Evolutionary conservation across 1,140 invertebrate species (phyloP).

Genomic region (Chymomyza costata): DNA sequence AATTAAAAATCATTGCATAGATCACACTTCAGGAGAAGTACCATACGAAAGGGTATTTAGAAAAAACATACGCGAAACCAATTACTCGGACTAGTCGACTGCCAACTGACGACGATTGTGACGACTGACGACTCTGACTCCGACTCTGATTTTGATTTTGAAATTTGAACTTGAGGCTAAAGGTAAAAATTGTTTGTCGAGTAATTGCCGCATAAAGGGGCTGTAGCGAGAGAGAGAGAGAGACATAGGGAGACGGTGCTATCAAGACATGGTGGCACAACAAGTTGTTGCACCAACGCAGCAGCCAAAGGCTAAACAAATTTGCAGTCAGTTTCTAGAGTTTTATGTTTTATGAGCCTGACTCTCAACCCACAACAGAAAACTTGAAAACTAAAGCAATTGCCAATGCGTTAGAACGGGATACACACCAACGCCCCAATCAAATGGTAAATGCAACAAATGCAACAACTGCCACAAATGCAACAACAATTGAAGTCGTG

Average conservation of each 20-base stretch:
- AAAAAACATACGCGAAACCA: conserved; percentile 38
- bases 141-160: conserved; percentile 63
- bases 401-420: conserved; percentile 27
- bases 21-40: too few relatives aligned
- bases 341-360: conserved; percentile 37
- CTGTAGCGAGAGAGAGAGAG: background rate
- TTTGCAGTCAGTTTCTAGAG: conserved; percentile 1
- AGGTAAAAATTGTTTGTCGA: conserved; percentile 73
- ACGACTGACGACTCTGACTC: conserved; percentile 11
- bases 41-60: too few relatives aligned
- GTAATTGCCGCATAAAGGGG: conserved; percentile 70
- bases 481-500: conserved; percentile 29
- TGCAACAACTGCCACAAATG: background rate
- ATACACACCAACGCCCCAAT: conserved; percentile 31
- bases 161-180: conserved; percentile 74
- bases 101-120: background rate
- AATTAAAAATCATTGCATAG: too few relatives aligned
- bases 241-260: too few relatives aligned
- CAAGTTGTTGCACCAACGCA: conserved; percentile 16
- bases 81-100: conserved; percentile 50
- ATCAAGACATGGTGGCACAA: too few relatives aligned
- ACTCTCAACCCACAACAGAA: conserved; percentile 16
- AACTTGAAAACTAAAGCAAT: background rate
- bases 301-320: too few relatives aligned
- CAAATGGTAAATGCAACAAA: conserved; percentile 43